Conservation (phyloP, 2,113 vertebrate species). For the Propithecus coquereli region DNA sequence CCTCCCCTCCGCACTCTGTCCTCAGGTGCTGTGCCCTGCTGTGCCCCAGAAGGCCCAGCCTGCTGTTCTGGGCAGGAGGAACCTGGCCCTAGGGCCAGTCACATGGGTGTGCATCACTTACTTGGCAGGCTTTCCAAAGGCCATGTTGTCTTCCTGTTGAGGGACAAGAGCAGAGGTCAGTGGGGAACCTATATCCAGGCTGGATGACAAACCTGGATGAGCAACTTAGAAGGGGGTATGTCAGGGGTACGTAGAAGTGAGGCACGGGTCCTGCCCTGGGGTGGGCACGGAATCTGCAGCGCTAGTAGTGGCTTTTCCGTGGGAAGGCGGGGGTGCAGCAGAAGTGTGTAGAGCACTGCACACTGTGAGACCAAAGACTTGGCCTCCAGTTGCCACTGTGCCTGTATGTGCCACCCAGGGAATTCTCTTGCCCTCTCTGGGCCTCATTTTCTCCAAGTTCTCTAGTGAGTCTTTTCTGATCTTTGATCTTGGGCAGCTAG, state of each 20-base stretch:
- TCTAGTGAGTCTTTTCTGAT: background rate
- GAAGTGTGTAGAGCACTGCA: no score
- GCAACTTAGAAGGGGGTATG: background rate
- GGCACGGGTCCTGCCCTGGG: background rate
- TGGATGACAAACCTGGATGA: background rate
- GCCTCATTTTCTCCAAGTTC: background rate
- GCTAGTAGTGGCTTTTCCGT: background rate
- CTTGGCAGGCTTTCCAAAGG: constrained; percentile 97
- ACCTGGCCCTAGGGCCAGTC: background rate
- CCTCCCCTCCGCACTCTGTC: background rate
- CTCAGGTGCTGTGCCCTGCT: background rate
- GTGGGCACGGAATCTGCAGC: background rate
- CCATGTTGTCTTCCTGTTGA: constrained; percentile 97
- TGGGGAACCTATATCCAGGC: background rate
- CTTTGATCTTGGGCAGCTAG: background rate
- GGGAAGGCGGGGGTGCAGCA: background rate
- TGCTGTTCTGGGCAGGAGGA: background rate
- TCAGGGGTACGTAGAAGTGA: background rate
- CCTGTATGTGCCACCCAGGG: background rate
- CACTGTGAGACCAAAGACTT: background rate
- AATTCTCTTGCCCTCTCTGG: background rate
- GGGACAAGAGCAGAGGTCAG: constrained; percentile 58
- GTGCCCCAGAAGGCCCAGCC: background rate
- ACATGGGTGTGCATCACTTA: constrained; percentile 79
- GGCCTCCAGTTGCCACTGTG: background rate